Evolutionary conservation across 2,888 invertebrate genomes (phyloP), one percentile per base, ranked within the genome.

Genomic region (Lycophotia porphyrea): DNA sequence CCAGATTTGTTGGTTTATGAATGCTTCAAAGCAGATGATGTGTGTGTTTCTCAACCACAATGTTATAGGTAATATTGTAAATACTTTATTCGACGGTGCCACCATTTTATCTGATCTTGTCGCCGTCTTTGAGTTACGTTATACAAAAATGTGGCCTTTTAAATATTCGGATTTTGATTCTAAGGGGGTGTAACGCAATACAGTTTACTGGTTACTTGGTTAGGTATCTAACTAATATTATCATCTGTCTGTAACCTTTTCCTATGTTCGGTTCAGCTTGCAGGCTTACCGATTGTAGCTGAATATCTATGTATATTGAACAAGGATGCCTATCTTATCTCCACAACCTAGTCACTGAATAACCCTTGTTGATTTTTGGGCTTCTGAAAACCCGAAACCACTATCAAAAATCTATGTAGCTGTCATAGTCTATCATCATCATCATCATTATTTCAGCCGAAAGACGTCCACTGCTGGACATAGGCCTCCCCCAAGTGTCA

Each of bases 1-100:
- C 15, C n/a, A 69, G 76, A 76, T 76, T 76, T 61, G 0, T 34
- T 31, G 1, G 5, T 68, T 60, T 34, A 49, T 27, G 36, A 68
- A 68, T 27, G 15, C 4, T 27, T 1, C 13, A 15, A 24, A 34
- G 27, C 8, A 27, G 1, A 49, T 39, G 21, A 34, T 18, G 13
- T 24, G 39, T 8, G 5, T 68, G 5, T 39, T 58, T 11, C 2
- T 21, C 9, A 24, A 18, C 9, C 15, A 5, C 9, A 31, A 11
- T 7, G 5, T 34, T 11, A n/a, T 4, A n/a, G n/a, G n/a, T n/a
- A 63, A 42, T 64, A 34, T n/a, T 27, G 3, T 39, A 21, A 21
- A 9, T 24, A 63, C 18, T 31, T 63, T n/a, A 63, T 34, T 8
- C n/a, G n/a, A 39, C n/a, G 24, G 7, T 1, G n/a, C 39, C 9